Base-by-base conservation (phyloP, 2,888 invertebrate genomes). In the Eutolmus rufibarbis region DNA sequence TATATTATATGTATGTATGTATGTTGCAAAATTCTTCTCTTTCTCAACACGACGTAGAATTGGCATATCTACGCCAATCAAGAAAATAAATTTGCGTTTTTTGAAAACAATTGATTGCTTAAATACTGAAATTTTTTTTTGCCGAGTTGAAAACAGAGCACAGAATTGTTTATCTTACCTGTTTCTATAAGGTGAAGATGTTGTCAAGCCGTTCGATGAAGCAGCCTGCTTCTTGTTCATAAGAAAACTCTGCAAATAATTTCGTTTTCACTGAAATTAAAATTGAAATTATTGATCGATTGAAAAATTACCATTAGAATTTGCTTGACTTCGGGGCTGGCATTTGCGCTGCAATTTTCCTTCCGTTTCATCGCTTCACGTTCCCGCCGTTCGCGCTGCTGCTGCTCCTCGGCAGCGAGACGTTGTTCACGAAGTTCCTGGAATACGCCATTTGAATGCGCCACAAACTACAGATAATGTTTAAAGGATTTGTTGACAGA, bases 281-380 rank as follows among this genome's bases (percentile, higher is more conserved):
- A 76, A 85, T 40, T 31, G 51, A 40, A 31, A 23, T 74, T 40
- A 23, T 51, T 51, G 16, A 81, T 16, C 12, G 46, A 46, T 66
- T 31, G 8, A 31, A 40, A 56, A 84, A n/a, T 91, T 91, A 96
- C 97, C 95, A 98, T 98, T 90, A 98, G 94, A 91, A 97, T 97
- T 94, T 98, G 98, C 93, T 98, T 99, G 91, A 99, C 99, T 93
- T 98, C 98, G 31, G 97, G 96, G 89, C 98, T 98, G 89, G 99
- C 98, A 91, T 98, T 96, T 87, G 98, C 98, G 93, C 98, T 98
- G 93, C 98, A 97, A 92, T 98, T 98, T 91, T 98, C 98, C 93
- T 98, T 97, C 92, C 98, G 98, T 93, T 98, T 97, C 91, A 97
- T 95, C 89, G 96, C 96, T 91, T 98, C 97, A 89, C 97, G 94